Evolutionary conservation across 1,140 invertebrate genomes (phyloP).

Genomic region (Drosophila leontia): DNA sequence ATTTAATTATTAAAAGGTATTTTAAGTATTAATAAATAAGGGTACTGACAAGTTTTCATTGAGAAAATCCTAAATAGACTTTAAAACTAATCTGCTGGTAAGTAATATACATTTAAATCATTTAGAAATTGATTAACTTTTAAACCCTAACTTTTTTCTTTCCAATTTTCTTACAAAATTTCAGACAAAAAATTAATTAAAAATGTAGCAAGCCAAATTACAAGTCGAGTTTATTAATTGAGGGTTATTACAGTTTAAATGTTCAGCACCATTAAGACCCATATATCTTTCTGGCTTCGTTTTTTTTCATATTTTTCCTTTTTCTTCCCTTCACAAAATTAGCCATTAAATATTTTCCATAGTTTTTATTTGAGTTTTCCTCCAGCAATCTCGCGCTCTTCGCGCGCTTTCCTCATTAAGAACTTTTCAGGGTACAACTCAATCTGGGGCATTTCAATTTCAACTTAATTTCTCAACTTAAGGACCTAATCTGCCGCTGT

Average conservation of each 20-base stretch:
- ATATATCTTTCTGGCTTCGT: not conserved
- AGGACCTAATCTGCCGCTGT: slow-evolving; percentile 71
- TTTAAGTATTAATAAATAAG: not conserved
- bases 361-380: slow-evolving; percentile 48
- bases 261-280: not conserved
- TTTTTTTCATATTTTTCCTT: slow-evolving; percentile 1
- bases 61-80: not conserved
- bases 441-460: slow-evolving; percentile 70
- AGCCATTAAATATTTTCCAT: slow-evolving; percentile 24
- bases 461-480: slow-evolving; percentile 77
- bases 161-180: too few relatives aligned
- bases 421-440: slow-evolving; percentile 46
- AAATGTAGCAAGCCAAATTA: not conserved
- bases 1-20: not conserved
- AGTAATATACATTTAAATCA: too few relatives aligned
- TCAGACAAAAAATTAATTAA: not conserved
- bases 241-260: slow-evolving; percentile 6
- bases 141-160: not conserved
- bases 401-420: slow-evolving; percentile 34
- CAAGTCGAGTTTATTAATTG: not conserved
- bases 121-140: not conserved
- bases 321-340: not conserved
- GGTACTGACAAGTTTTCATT: not conserved
- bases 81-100: not conserved
- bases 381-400: slow-evolving; percentile 2